Evolutionary conservation across 1,140 invertebrate species (phyloP).

Genomic region (Adelges cooleyi): DNA sequence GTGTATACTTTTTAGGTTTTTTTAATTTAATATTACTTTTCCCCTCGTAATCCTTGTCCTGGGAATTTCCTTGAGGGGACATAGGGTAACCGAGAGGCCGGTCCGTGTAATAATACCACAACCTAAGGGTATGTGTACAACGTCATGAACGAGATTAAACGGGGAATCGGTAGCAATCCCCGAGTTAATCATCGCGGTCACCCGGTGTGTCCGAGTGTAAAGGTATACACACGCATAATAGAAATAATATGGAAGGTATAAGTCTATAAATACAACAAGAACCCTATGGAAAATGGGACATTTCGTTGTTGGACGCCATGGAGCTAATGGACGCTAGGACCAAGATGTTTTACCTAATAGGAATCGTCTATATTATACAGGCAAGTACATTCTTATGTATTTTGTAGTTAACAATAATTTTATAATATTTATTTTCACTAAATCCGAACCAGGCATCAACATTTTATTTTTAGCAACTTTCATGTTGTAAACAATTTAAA

Average conservation of each 20-base stretch:
- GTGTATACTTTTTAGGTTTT: too few relatives aligned
- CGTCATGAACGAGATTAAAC: slow-evolving; percentile 16
- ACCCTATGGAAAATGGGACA: neutral
- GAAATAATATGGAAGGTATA: neutral
- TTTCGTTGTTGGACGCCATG: slow-evolving; percentile 17
- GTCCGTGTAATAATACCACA: neutral
- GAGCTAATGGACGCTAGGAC: slow-evolving; percentile 14
- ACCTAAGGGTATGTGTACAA: slow-evolving; percentile 9
- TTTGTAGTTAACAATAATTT: too few relatives aligned
- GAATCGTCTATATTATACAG: slow-evolving; percentile 13
- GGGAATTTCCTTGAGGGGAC: too few relatives aligned
- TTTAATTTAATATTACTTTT: too few relatives aligned
- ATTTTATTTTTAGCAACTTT: too few relatives aligned
- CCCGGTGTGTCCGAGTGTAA: neutral
- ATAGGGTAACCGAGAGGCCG: neutral
- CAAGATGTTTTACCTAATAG: slow-evolving; percentile 14
- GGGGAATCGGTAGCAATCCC: slow-evolving; percentile 25
- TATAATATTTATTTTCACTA: too few relatives aligned
- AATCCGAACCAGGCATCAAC: too few relatives aligned
- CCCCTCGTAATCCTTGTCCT: too few relatives aligned
- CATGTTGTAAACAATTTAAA: too few relatives aligned
- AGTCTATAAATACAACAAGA: slow-evolving; percentile 15
- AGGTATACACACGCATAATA: neutral
- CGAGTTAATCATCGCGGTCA: slow-evolving; percentile 27
- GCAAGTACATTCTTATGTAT: neutral